Evolutionary conservation across 2,113 vertebrate genomes (phyloP).

Genomic region (Mesitornis unicolor): DNA sequence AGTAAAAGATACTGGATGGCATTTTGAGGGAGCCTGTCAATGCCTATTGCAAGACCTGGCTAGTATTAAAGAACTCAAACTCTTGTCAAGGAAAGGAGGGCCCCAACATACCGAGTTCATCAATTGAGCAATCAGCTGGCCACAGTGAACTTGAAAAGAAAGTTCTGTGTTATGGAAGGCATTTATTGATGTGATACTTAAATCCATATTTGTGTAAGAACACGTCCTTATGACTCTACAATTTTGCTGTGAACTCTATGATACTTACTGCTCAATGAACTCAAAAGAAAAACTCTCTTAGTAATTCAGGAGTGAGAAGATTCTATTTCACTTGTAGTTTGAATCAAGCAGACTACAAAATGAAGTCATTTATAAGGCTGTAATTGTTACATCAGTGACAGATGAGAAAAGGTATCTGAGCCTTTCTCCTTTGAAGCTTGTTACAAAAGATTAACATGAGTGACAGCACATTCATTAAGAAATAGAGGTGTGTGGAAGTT

Average conservation of each 20-base stretch:
- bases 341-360: neutral
- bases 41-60: neutral
- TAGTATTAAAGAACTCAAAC: neutral
- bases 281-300: neutral
- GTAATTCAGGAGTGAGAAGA: neutral
- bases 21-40: neutral
- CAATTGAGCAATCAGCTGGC: neutral
- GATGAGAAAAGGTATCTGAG: neutral
- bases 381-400: neutral
- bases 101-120: neutral
- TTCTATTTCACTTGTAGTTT: neutral
- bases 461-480: conserved; percentile 19
- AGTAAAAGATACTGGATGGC: neutral
- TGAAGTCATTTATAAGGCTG: neutral
- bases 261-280: neutral
- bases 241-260: neutral
- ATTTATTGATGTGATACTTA: neutral
- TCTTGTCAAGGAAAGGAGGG: neutral
- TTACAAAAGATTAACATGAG: conserved; percentile 50
- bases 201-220: neutral
- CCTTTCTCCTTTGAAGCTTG: neutral
- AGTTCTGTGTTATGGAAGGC: neutral
- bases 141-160: neutral
- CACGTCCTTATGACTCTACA: neutral
- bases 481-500: neutral